Conservation (phyloP, 2,797 vertebrate genomes). For the Gadopsis marmoratus region DNA sequence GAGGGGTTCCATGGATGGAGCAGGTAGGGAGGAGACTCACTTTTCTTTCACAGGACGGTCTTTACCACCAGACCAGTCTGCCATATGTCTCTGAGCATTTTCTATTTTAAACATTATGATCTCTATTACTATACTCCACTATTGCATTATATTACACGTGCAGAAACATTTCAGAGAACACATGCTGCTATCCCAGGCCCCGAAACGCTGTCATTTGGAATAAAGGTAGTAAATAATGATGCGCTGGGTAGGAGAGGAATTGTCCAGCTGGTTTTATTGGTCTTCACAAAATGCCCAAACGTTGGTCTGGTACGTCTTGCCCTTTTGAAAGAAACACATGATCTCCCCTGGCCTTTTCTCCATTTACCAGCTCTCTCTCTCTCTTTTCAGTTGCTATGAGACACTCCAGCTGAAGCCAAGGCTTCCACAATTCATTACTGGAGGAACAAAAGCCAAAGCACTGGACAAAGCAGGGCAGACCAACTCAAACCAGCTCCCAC, state of each 20-base stretch:
- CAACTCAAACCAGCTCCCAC: slow-evolving; percentile 82
- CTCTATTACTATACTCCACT: not conserved
- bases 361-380: slow-evolving; percentile 68
- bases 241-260: not conserved
- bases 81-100: not conserved
- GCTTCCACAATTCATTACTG: slow-evolving; percentile 84
- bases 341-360: slow-evolving; percentile 70
- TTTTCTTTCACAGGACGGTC: not conserved
- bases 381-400: slow-evolving; percentile 85
- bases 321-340: slow-evolving; percentile 70
- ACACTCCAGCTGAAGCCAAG: slow-evolving; percentile 83
- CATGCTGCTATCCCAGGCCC: not conserved
- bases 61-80: not conserved
- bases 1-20: not conserved
- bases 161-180: not conserved
- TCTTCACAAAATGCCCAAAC: slow-evolving; percentile 41
- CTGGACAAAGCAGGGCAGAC: slow-evolving; percentile 81
- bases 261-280: slow-evolving; percentile 26
- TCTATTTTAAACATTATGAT: not conserved
- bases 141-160: not conserved
- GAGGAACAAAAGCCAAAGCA: slow-evolving; percentile 83
- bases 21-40: not conserved
- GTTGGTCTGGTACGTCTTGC: slow-evolving; percentile 56
- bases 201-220: slow-evolving; percentile 1
- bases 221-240: slow-evolving; percentile 15